phyloP scores from a whole-genome alignment of 37 sponge, comb jelly and placozoan species.

The Chondrilla cf. caribensis region DNA sequence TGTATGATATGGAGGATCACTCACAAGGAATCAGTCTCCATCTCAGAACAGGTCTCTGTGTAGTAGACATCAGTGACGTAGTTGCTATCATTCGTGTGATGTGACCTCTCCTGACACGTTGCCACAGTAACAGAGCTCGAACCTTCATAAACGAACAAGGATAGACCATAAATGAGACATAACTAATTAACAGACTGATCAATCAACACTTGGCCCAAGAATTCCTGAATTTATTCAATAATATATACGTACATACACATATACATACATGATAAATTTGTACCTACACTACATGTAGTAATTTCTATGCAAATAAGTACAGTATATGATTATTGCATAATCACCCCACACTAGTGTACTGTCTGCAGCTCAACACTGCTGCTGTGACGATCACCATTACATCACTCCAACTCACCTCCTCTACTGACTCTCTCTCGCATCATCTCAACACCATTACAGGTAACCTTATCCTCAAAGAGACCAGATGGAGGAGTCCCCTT shows the following conservation, averaged over 20 bases:
- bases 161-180: too few relatives aligned
- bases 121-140: neutral
- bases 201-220: too few relatives aligned
- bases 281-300: too few relatives aligned
- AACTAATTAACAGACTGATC: too few relatives aligned
- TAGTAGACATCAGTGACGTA: conserved; percentile 32
- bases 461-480: conserved; percentile 17
- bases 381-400: too few relatives aligned
- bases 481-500: neutral
- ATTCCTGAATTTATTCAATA: neutral
- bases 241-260: neutral
- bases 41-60: neutral
- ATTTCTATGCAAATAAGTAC: too few relatives aligned
- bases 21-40: conserved; percentile 8
- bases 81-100: neutral
- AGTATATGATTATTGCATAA: too few relatives aligned
- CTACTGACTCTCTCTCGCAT: conserved; percentile 36
- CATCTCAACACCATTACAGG: conserved; percentile 67
- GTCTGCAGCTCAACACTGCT: too few relatives aligned
- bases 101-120: neutral
- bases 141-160: neutral
- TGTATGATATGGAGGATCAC: too few relatives aligned
- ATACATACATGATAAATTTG: neutral
- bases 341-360: too few relatives aligned
- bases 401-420: neutral